Base-by-base conservation (phyloP, 2,888 invertebrate species). In the Drosophila formosana region DNA sequence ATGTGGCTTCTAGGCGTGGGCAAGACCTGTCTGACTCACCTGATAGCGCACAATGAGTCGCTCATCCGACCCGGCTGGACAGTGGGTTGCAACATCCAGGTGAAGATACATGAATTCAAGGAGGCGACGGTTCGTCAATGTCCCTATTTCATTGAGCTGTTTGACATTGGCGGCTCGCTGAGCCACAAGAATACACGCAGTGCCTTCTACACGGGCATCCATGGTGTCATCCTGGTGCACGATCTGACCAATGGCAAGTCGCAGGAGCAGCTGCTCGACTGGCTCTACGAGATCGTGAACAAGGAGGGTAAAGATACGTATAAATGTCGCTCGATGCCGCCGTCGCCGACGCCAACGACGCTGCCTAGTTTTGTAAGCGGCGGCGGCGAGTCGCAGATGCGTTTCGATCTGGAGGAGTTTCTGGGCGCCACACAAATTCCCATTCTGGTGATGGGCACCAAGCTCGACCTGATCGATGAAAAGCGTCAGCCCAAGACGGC, bases 201-300 rank as follows among this genome's bases (percentile, higher is more conserved):
- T 71, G 97, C 99, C 1, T 99, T 99, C 93, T 99, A 99, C 92
- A 96, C 97, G 89, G 96, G 97, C 32, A 96, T 97, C 65, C 97
- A 99, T 93, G 99, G 99, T 94, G 96, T 99, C 37, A 97, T 99
- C 82, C 93, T 99, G 70, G 98, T 99, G 2, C 99, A 99, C 91
- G 99, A 99, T 93, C 93, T 99, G 88, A 98, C 98, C 4, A 99
- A 99, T 92, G 94, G 97, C 75, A 99, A 99, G 92, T 98, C 98
- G 60, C 98, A 99, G 91, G 95, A 96, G 68, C 98, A 99, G 93
- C 93, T 99, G 67, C 95, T 96, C 74, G 97, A 97, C 92, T 99
- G 99, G 99, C 93, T 99, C 1, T 95, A 96, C 46, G 98, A 99
- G 93, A 96, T 98, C 71, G 92, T 98, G 51, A 96, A 96, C 91